Conservation (phyloP, 2,888 invertebrate genomes). For the Auanema sp. region DNA sequence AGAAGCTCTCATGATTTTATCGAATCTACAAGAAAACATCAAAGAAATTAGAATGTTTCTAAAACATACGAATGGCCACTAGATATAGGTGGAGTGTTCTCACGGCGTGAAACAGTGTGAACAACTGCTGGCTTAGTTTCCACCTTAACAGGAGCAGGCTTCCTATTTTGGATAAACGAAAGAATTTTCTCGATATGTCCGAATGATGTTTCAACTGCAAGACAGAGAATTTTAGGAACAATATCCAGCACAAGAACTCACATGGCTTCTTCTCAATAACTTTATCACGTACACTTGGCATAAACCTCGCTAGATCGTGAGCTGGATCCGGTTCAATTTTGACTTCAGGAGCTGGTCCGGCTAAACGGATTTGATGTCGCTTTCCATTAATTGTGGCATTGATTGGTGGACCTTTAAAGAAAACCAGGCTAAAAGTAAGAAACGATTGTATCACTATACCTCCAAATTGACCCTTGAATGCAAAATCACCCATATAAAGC, state of each 20-base stretch:
- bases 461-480: conserved; percentile 85
- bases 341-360: conserved; percentile 90
- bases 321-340: conserved; percentile 80
- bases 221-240: no score
- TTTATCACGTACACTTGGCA: conserved; percentile 29
- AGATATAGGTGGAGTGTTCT: conserved; percentile 16
- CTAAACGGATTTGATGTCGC: conserved; percentile 78
- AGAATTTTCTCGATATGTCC: no score
- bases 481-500: conserved; percentile 82
- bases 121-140: no score
- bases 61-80: conserved; percentile 20
- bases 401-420: conserved; percentile 75
- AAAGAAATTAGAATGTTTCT: no score
- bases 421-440: neutral
- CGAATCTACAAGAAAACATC: conserved; percentile 8
- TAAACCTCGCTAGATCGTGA: conserved; percentile 72
- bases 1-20: neutral
- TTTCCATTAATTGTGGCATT: conserved; percentile 80
- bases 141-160: no score
- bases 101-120: neutral
- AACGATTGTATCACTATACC: no score
- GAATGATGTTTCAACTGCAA: no score
- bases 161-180: no score
- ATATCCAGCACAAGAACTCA: no score
- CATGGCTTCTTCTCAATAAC: no score